These are phyloP conservation scores for Teinopalpus imperialis DNA, from an alignment of 2,888 invertebrate genomes.

Conservation along the genomic window DNA sequence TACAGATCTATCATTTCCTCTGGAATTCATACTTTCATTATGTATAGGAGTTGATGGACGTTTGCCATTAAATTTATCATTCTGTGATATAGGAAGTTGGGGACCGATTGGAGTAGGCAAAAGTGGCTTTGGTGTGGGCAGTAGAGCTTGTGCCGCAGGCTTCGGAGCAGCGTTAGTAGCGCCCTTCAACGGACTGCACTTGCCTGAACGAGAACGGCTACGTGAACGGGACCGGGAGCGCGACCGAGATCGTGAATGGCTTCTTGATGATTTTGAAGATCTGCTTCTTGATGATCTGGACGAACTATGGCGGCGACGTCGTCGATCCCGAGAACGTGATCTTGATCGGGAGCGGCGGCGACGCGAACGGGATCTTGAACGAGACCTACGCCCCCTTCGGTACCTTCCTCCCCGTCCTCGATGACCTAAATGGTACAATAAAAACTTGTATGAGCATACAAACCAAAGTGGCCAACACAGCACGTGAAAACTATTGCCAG, in stretches of 20 bases:
- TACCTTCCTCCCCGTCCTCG: conserved; percentile 69
- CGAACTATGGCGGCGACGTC: conserved; percentile 69
- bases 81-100: conserved; percentile 46
- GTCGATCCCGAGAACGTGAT: conserved; percentile 66
- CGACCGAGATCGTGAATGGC: conserved; percentile 43
- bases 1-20: conserved; percentile 31
- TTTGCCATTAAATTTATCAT: conserved; percentile 43
- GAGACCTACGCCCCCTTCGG: conserved; percentile 48
- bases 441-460: too few relatives aligned
- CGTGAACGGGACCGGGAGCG: conserved; percentile 70
- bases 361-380: conserved; percentile 46
- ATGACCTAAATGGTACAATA: conserved; percentile 48
- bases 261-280: conserved; percentile 62
- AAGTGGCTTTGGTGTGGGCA: conserved; percentile 50
- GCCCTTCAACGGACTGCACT: conserved; percentile 73
- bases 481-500: too few relatives aligned
- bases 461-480: too few relatives aligned
- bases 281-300: conserved; percentile 70
- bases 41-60: conserved; percentile 41
- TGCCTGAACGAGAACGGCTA: conserved; percentile 78
- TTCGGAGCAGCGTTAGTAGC: conserved; percentile 52
- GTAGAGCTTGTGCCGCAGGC: conserved; percentile 48
- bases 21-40: conserved; percentile 31
- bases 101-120: conserved; percentile 58
- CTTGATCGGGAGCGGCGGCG: conserved; percentile 56